A percentile compares a stretch with the other conserved stretches of the same genome.
Evolutionary conservation across 2,113 vertebrate species (phyloP).

Genomic region (Myrmecophaga tridactyla): DNA sequence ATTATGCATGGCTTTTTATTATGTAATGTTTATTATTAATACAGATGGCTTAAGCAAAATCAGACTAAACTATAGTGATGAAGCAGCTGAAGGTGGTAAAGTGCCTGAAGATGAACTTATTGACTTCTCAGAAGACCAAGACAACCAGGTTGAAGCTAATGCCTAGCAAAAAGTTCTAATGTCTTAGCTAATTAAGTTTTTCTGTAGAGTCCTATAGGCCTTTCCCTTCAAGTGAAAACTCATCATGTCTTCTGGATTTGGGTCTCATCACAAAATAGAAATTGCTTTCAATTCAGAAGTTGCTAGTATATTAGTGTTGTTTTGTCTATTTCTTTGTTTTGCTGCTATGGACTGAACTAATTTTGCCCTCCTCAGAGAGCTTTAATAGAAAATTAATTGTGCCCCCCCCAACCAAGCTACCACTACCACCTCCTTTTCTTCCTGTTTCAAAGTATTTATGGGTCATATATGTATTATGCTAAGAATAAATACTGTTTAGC

Average conservation of each 20-base stretch:
- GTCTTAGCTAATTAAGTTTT: conserved; percentile 13
- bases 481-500: background rate
- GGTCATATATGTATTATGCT: background rate
- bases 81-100: conserved; percentile 83
- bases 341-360: background rate
- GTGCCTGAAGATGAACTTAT: conserved; percentile 88
- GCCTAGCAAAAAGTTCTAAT: conserved; percentile 19
- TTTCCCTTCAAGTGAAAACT: background rate
- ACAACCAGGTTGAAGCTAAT: conserved; percentile 89
- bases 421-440: background rate
- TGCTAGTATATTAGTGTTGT: background rate
- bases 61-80: conserved; percentile 90
- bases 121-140: conserved; percentile 95
- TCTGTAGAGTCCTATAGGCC: background rate
- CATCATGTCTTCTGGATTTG: background rate
- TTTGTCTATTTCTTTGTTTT: background rate
- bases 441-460: background rate
- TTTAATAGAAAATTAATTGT: background rate
- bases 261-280: background rate
- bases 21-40: conserved; percentile 67
- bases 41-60: conserved; percentile 94
- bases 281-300: background rate
- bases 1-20: conserved; percentile 51
- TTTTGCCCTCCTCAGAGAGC: background rate
- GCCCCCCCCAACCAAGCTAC: background rate